Evolutionary conservation across 2,888 invertebrate species (phyloP).

Genomic region (Watsonalla cultraria): DNA sequence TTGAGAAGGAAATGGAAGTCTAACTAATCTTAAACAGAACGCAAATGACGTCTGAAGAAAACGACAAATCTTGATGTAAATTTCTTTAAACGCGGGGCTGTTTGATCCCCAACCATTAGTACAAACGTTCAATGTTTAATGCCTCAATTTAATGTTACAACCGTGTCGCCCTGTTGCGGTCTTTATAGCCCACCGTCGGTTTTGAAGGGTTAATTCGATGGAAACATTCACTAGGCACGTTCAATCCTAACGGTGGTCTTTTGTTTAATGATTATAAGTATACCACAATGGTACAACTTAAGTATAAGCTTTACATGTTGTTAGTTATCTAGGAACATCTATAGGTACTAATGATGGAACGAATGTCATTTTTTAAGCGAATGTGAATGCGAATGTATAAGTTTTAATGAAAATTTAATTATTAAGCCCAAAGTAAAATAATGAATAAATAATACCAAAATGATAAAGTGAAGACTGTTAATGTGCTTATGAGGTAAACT

Average conservation of each 20-base stretch:
- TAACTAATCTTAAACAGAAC: no score
- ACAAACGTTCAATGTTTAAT: constrained; percentile 57
- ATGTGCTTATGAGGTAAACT: no score
- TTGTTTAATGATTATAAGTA: constrained; percentile 1
- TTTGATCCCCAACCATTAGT: constrained; percentile 47
- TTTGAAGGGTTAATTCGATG: constrained; percentile 69
- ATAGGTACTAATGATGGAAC: no score
- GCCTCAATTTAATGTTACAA: constrained; percentile 62
- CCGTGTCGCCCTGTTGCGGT: constrained; percentile 47
- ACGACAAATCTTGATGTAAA: not conserved
- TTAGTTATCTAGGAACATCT: no score
- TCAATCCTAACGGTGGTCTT: constrained; percentile 37
- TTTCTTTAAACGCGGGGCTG: constrained; percentile 26
- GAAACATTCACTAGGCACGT: constrained; percentile 50
- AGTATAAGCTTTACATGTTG: not conserved
- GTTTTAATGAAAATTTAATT: no score
- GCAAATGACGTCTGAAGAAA: not conserved
- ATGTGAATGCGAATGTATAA: no score
- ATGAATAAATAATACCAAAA: no score
- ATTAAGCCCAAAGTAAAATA: no score
- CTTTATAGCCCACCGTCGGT: constrained; percentile 49
- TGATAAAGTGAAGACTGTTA: no score
- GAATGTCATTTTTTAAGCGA: no score
- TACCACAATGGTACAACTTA: not conserved
- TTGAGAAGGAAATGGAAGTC: no score